Evolutionary conservation across 1,140 invertebrate species (phyloP), one percentile per base, ranked within the genome.

Genomic region (Popillia japonica): DNA sequence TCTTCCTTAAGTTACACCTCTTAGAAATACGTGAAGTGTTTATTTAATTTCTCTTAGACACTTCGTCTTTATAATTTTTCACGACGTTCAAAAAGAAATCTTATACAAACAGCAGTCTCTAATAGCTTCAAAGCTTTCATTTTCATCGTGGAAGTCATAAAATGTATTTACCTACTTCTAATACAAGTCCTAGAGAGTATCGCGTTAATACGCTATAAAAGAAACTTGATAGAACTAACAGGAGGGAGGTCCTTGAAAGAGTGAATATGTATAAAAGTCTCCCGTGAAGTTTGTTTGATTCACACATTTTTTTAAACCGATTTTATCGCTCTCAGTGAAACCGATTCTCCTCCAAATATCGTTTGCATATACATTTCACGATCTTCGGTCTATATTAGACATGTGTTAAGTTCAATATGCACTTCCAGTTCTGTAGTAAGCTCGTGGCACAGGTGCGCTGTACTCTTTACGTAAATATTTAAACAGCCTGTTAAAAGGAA

Each of bases 101-200:
- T 55, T 55, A 55, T 17, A 55, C 48, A 55, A 55, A n/a, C 48
- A 17, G 14, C 17, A 17, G 14, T n/a, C 48, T 55, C n/a, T 55
- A 55, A 55, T 55, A 55, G 17, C 48, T 55, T 55, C 48, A 55
- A 55, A 55, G 48, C 48, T 55, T 55, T 55, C 48, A 55, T 55
- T 55, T 55, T 55, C 48, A 55, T 55, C 17, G 14, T 17, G 6
- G 48, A 44, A 44, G 42, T 55, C 48, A 55, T 55, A 55, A 55
- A 55, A 55, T 17, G 48, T 2, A 55, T 55, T 55, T 55, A 55
- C 48, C 48, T 55, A 17, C 27, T 34, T 34, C 27, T 55, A 55
- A 55, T 17, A 55, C 11, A 55, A 14, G 14, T 17, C 14, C 6
- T n/a, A 55, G 14, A 17, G 3, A n/a, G n/a, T 14, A 55, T 14